Evolutionary conservation across 2,888 invertebrate genomes (phyloP), one percentile per base, ranked within the genome.

Genomic region (Cremastinae sp.): DNA sequence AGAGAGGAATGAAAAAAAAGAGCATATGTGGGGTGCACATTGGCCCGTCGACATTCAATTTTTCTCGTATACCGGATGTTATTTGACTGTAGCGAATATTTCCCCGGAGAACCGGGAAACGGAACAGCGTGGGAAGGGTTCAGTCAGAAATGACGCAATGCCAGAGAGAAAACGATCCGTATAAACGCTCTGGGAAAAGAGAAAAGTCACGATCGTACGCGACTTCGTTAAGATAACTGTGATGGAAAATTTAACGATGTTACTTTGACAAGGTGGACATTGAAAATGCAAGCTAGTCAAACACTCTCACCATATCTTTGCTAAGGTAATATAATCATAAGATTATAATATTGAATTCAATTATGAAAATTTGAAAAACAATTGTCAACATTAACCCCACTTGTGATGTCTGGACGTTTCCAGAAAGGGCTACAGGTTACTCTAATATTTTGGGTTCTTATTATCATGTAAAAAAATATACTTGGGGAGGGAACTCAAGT

Each of bases 1-100:
- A 41, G 16, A 14, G n/a, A 9, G 51, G 14, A 7, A 47, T 41
- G 36, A 68, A 43, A 56, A 47, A 56, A 56, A 71, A 56, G 38
- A 64, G 16, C 10, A 36, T 47, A 47, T 28, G 12, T 22, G n/a
- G 7, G 38, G 18, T 28, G n/a, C 36, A 64, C 71, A 47, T 58
- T 65, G 45, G 28, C 58, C 43, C 62, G 51, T 49, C 34, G 69
- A 36, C 58, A 71, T 69, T 64, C 47, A 73, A 69, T 76, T 73
- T 72, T 73, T 47, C 49, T 56, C 45, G 49, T 61, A 54, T 49
- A 66, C 34, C 75, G 71, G 65, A 75, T 71, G 71, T 71, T 66
- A 73, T 73, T 72, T 69, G 66, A 73, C 51, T 59, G 59, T 38
- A 58, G 68, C 59, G 76, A 69, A 59, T 72, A 73, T 76, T 76